Evolutionary conservation across 2,797 vertebrate species (phyloP).

Genomic region (Aplochiton taeniatus): DNA sequence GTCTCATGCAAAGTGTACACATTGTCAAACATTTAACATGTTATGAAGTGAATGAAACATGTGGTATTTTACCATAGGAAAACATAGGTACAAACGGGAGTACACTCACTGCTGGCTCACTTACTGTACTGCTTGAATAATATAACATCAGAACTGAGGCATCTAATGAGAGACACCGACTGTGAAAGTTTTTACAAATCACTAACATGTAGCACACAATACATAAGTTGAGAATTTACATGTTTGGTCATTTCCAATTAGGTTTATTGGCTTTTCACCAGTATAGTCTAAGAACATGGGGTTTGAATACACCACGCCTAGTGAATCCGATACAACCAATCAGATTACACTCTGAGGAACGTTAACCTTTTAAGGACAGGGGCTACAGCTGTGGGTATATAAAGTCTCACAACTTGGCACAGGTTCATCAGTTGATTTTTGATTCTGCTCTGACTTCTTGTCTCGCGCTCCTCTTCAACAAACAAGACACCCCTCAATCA

Average conservation of each 20-base stretch:
- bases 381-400: conserved; percentile 75
- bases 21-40: too few relatives aligned
- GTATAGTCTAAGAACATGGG: conserved; percentile 42
- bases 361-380: conserved; percentile 95
- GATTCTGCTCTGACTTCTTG: conserved; percentile 40
- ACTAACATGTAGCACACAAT: too few relatives aligned
- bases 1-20: too few relatives aligned
- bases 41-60: too few relatives aligned
- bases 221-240: too few relatives aligned
- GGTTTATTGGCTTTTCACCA: neutral
- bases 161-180: too few relatives aligned
- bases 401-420: conserved; percentile 67
- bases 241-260: conserved; percentile 1
- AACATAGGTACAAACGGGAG: too few relatives aligned
- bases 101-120: too few relatives aligned
- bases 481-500: conserved; percentile 29
- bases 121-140: too few relatives aligned
- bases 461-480: neutral
- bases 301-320: conserved; percentile 72
- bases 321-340: conserved; percentile 81
- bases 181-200: too few relatives aligned
- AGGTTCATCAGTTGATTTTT: conserved; percentile 49
- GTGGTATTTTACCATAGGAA: too few relatives aligned
- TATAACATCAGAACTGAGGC: too few relatives aligned
- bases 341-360: conserved; percentile 79